Evolutionary conservation across 2,888 invertebrate species (phyloP).

Genomic region (Pachycephus smyrnensis): DNA sequence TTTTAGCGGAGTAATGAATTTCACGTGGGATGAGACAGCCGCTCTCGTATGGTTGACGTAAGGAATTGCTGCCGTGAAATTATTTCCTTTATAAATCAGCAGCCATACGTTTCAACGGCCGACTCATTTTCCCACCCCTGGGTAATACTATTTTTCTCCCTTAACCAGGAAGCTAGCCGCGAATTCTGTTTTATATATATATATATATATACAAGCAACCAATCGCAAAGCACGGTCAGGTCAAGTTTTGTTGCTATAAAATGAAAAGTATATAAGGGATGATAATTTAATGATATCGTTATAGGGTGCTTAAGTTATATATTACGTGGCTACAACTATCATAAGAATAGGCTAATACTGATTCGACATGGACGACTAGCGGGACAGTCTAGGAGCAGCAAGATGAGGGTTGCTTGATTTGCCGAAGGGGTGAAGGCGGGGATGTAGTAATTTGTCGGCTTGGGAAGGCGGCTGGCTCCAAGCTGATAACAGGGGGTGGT

Average conservation of each 20-base stretch:
- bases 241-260: not conserved
- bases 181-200: not conserved
- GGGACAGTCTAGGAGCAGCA: not conserved
- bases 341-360: not conserved
- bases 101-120: constrained; percentile 56
- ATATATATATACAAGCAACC: not conserved
- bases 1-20: constrained; percentile 55
- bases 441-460: constrained; percentile 66
- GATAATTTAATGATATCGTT: not conserved
- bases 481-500: constrained; percentile 64
- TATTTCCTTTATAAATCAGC: constrained; percentile 65
- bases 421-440: constrained; percentile 46
- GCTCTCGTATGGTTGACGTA: constrained; percentile 35
- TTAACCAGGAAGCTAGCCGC: not conserved
- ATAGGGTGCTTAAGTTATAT: not conserved
- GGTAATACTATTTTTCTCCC: constrained; percentile 13
- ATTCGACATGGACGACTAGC: not conserved
- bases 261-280: not conserved
- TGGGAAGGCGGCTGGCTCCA: constrained; percentile 60
- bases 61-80: constrained; percentile 59
- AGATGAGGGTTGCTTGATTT: constrained; percentile 38
- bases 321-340: not conserved
- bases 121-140: constrained; percentile 35
- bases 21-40: constrained; percentile 37
- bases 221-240: not conserved